Base-by-base conservation (phyloP, 2,113 vertebrate species). In the Microtus oregoni region DNA sequence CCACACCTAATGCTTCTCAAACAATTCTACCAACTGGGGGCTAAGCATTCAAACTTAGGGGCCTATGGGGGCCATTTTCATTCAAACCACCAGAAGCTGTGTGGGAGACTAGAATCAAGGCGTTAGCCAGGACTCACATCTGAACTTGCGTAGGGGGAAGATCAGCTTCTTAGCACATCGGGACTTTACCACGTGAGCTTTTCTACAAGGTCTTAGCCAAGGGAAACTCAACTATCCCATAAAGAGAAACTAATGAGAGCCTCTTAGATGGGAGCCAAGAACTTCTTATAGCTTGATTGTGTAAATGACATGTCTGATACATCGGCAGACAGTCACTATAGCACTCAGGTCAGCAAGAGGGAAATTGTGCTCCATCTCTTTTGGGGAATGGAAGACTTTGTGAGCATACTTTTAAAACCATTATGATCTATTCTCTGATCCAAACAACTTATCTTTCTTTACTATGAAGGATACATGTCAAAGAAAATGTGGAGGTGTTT, bases 261-360 rank as follows among this genome's bases (percentile, higher is more conserved):
- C 65, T 88, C 26, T 55, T 67, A 73, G 72, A 38, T 68, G 47
- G 72, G 73, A 90, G 63, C 47, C 89, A 30, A 6, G 61, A 38
- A 47, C 77, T 79, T 97, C 89, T 88, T 87, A 47, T 88, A 88
- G 55, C 82, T 41, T 85, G 78, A 85, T 35, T 13, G 76, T 96
- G 70, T 78, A 88, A 70, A 50, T 47, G 44, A 91, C n/a, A 35
- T 44, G 92, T 19, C 20, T 81, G 61, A 47, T 63, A 32, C 67
- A 96, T 78, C 82, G 30, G 38, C 68, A 67, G 72, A 77, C 44
- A 73, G 38, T 68, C 75, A 68, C 55, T 83, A 63, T 6, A 83
- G 20, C 55, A 82, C 9, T 61, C 20, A 86, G 44, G 30, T 89
- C 79, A 81, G 55, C 41, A 55, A 47, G 61, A 95, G 32, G 55